Evolutionary conservation across 2,797 vertebrate genomes (phyloP), one percentile per base, ranked within the genome.

Genomic region (Euthynnus affinis): DNA sequence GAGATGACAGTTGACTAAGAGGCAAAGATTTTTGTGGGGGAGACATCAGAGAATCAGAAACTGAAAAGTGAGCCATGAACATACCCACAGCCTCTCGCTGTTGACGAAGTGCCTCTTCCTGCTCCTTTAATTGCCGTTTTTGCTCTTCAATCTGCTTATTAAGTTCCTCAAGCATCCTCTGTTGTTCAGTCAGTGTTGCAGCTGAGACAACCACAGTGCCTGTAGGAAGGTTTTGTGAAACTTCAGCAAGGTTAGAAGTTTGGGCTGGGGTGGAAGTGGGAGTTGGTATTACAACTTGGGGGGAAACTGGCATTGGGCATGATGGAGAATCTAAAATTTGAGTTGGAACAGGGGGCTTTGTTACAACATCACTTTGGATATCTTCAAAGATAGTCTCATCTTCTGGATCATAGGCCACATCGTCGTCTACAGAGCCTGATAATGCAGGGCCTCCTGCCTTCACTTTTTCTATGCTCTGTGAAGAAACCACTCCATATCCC

Each of bases 121-220:
- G 98, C 85, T 98, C 97, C 81, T 97, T 97, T 14, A 99, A 92
- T 81, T 99, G 98, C 10, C 94, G 93, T 91, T 97, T 97, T 90
- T 99, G 98, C 88, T 99, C 97, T 93, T 99, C 98, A 72, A 99
- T 99, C 89, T 99, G 98, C 69, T 96, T 97, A 85, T 97, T 99
- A 40, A 99, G 94, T 65, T 99, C 98, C 65, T 99, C 98, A n/a
- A 99, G 84, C 97, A 99, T 98, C 79, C 96, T 95, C 64, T 99
- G 97, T 87, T 99, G 98, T 82, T 99, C 98, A 23, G 95, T 95
- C 67, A 99, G 83, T 1, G 97, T 97, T 27, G 96, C 94, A 4
- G 95, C 56, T 76, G 80, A 84, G 82, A 94, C 3, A 87, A 90
- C 73, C 0, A 95, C 85, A 73, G 87, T 87, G 32, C 89, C 93